A percentile compares a stretch with the other conserved stretches of the same genome.
phyloP scores from a whole-genome alignment of 2,888 invertebrate genomes.

The Chaitophorus viminalis region DNA sequence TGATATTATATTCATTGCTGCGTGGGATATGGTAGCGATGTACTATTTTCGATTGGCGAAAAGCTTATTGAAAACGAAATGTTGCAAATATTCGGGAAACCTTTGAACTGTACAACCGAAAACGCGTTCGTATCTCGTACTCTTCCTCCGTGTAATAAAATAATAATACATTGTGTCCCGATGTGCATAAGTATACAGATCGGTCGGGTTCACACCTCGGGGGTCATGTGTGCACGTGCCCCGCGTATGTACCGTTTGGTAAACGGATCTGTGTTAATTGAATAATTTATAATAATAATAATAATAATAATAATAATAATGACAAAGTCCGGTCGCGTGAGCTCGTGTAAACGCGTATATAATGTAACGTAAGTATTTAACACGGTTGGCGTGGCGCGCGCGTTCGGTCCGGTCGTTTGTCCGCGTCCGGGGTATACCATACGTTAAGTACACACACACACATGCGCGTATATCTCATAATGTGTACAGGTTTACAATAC shows the following conservation, averaged over 20 bases:
- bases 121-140: neutral
- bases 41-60: neutral
- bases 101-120: neutral
- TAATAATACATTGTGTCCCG: neutral
- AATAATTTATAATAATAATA: conserved; percentile 44
- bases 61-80: neutral
- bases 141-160: neutral
- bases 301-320: neutral
- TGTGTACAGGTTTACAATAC: no score
- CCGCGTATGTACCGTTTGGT: neutral
- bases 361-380: conserved; percentile 7
- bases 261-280: conserved; percentile 44
- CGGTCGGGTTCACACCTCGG: neutral
- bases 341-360: neutral
- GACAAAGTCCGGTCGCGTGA: neutral
- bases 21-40: neutral
- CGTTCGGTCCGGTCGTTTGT: conserved; percentile 15
- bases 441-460: neutral
- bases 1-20: neutral
- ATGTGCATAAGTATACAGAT: no score
- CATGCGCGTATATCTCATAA: neutral
- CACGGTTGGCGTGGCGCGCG: neutral
- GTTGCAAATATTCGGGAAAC: neutral
- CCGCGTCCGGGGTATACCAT: neutral
- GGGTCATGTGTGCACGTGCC: neutral